phyloP scores from a whole-genome alignment of 2,888 invertebrate genomes.

The Callyntrura guangdongensis region DNA sequence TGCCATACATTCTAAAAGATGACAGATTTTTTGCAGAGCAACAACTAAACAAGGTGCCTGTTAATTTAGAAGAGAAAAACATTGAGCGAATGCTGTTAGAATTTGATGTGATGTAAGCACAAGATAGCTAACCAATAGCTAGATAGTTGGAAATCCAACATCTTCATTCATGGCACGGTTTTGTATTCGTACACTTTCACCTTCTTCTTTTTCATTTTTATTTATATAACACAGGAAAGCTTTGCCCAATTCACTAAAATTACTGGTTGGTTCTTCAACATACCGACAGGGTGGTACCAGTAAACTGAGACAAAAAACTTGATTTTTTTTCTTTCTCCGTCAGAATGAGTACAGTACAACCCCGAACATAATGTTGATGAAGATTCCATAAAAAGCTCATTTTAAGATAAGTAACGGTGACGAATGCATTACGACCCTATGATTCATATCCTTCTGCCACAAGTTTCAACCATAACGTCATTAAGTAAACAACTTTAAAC shows the following conservation, averaged over 20 bases:
- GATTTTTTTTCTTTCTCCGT: conserved; percentile 1
- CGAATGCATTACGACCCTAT: conserved; percentile 70
- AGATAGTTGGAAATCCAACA: neutral
- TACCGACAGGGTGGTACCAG: neutral
- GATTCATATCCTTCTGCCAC: conserved; percentile 62
- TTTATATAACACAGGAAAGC: neutral
- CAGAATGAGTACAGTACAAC: conserved; percentile 14
- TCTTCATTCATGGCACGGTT: no score
- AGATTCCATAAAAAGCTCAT: conserved; percentile 60
- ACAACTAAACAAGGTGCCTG: conserved; percentile 46
- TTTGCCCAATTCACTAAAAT: neutral
- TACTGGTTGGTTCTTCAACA: neutral
- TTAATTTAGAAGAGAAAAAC: conserved; percentile 28
- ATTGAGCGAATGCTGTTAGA: neutral
- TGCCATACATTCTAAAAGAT: conserved; percentile 67
- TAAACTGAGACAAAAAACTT: neutral
- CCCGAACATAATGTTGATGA: neutral
- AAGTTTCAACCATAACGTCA: conserved; percentile 61
- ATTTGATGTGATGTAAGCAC: neutral
- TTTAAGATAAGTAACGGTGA: conserved; percentile 69
- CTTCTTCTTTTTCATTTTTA: conserved; percentile 6
- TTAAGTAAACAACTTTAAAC: conserved; percentile 60
- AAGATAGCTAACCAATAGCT: neutral
- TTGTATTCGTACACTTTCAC: conserved; percentile 38
- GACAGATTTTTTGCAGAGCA: conserved; percentile 73